Conservation (phyloP, 2,113 vertebrate species). For the Plecotus auritus region DNA sequence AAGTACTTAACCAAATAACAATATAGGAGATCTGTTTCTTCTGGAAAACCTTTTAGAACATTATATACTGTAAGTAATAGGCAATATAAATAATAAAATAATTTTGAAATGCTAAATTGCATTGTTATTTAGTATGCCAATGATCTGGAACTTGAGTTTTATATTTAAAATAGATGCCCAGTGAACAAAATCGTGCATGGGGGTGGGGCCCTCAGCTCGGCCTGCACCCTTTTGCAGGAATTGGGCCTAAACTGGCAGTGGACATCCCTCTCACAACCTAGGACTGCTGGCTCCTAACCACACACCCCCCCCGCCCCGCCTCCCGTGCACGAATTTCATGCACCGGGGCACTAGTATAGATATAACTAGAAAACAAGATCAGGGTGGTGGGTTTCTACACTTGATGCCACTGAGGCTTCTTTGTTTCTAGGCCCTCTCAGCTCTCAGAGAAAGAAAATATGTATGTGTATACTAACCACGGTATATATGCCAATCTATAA, state of each 20-base stretch:
- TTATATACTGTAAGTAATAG: background rate
- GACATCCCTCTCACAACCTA: no score
- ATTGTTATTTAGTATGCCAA: background rate
- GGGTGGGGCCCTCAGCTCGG: no score
- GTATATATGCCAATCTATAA: background rate
- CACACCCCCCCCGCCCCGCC: no score
- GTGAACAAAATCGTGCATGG: no score
- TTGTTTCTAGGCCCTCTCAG: background rate
- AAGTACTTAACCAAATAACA: background rate
- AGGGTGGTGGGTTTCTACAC: background rate
- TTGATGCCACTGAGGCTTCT: background rate
- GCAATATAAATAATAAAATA: background rate
- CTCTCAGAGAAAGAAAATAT: background rate
- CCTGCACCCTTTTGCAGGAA: no score
- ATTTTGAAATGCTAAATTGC: background rate
- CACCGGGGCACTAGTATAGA: background rate
- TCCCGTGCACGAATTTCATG: no score
- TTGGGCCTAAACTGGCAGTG: no score
- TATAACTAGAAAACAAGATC: background rate
- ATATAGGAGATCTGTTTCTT: background rate
- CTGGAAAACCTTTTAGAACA: background rate
- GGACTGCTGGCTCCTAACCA: no score
- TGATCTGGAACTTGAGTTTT: background rate
- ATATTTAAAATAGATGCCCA: background rate
- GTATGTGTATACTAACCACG: background rate